Evolutionary conservation across 30 jellyfish, hydroid and myxozoan species (phyloP).

Genomic region (Hydractinia symbiolongicarpus): DNA sequence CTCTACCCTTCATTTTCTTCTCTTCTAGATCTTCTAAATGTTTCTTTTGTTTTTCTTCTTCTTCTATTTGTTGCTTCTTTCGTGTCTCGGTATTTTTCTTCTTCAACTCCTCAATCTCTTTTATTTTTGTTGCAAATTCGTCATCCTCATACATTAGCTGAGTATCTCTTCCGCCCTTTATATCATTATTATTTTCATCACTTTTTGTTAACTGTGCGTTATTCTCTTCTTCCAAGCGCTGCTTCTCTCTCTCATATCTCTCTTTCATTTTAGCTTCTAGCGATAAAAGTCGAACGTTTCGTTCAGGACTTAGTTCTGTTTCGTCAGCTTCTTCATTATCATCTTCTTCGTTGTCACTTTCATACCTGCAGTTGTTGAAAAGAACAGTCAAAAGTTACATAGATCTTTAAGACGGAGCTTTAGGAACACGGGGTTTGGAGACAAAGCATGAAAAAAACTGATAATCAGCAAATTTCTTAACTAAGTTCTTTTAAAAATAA

Average conservation of each 20-base stretch:
- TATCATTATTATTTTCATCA: neutral
- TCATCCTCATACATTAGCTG: slow-evolving; percentile 2
- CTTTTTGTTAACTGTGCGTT: neutral
- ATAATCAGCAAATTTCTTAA: no score
- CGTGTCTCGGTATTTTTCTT: slow-evolving; percentile 46
- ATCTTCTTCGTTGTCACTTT: no score
- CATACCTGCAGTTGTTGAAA: no score
- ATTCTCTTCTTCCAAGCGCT: slow-evolving; percentile 10
- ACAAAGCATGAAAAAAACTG: no score
- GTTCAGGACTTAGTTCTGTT: neutral
- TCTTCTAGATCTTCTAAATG: slow-evolving; percentile 26
- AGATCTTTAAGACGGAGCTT: no score
- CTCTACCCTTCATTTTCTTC: slow-evolving; percentile 44
- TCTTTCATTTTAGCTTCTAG: slow-evolving; percentile 1
- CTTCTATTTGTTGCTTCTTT: slow-evolving; percentile 43
- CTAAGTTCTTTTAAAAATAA: no score
- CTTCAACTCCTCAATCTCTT: slow-evolving; percentile 59
- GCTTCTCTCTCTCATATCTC: slow-evolving; percentile 8
- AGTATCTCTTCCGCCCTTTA: neutral
- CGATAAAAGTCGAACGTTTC: neutral
- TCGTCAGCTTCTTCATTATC: no score
- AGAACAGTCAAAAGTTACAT: no score
- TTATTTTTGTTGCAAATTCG: slow-evolving; percentile 28
- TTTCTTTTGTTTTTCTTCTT: slow-evolving; percentile 41
- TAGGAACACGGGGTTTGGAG: no score